Base-by-base conservation (phyloP, 2,113 vertebrate genomes). In the Leuciscus idus region DNA sequence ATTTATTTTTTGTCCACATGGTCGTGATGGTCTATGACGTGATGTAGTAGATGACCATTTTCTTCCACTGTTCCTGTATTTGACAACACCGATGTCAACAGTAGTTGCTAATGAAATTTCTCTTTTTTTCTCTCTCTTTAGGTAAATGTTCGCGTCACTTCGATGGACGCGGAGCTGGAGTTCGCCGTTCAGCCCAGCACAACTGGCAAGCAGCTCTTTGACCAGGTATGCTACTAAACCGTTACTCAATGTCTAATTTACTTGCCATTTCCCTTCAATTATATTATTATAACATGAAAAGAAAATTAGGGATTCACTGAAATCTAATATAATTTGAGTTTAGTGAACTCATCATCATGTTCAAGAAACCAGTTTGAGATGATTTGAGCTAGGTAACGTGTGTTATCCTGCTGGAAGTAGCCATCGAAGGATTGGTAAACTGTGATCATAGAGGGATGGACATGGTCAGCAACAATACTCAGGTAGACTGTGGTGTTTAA, bases 111-210 rank as follows among this genome's bases (percentile, higher is more conserved):
- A 8, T 57, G 4, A 26, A 17, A 15, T 19, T 48, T 39, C 2
- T 64, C 6, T 11, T 4, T 86, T 46, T 90, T 23, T 88, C 79
- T 92, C 84, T 87, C 70, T 84, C 83, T 82, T 10, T 90, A 99
- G 98, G 95, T 99, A 94, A 99, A 98, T 0, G 97, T 99, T 89
- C 97, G 97, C 39, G 97, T 99, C 92, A 98, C 96, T 92, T 97
- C 97, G 87, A 95, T 99, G 98, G 98, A 99, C 70, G 98, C 98
- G 0, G 98, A 99, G 95, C 94, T 99, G 96, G 98, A 99, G 93
- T 99, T 99, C 85, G 97, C 98, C 90, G 96, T 99, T 94, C 97
- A 98, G 95, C 96, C 96, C 76, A 99, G 95, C 86, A 98, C 97
- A 77, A 98, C 96, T 0, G 98, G 98, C 88, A 98, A 99, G 52